Base-by-base conservation (phyloP, 1,140 invertebrate genomes). In the Nixonia krombeini region DNA sequence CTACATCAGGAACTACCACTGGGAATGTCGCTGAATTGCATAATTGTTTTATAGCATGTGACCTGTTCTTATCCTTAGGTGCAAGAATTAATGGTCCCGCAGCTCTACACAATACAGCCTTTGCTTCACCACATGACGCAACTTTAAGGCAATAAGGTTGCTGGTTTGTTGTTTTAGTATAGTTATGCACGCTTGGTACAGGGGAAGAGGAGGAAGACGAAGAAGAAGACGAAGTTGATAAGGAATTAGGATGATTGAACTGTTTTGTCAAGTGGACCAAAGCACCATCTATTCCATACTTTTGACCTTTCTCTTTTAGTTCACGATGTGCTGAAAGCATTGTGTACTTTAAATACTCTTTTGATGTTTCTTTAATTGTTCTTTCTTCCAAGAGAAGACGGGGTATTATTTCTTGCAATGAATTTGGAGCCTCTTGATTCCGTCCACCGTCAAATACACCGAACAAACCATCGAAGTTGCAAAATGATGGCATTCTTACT, bases 311-410 rank as follows among this genome's bases (percentile, higher is more conserved):
- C 63, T 92, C 90, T 66, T 90, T 91, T 17, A 93, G 81, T 65
- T 93, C 91, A 42, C 91, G 88, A 62, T 93, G 92, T 0, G 91
- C 90, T 12, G 92, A 89, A 4, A 94, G 81, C 37, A 94, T 85
- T 1, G 93, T 94, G 73, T 93, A 94, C 75, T 94, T 94, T 85
- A 95, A 88, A 61, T 94, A 95, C 55, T 94, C 92, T 57, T 87
- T 88, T 0, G 90, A 87, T 0, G 92, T 92, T 78, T 94, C 92
- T 74, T 93, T 91, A 0, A 94, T 89, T 0, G 92, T 91, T 65
- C 90, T 87, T 79, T 94, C 93, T 80, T 94, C 92, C 6, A 93
- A 76, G 6, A 94, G 80, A 8, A 93, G 87, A 23, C 92, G 88
- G 0, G 93, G 93, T 45, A 94, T 89, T 47, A 90, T 88, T 72